phyloP scores from a whole-genome alignment of 2,888 invertebrate genomes.

The Tenthredo livida region DNA sequence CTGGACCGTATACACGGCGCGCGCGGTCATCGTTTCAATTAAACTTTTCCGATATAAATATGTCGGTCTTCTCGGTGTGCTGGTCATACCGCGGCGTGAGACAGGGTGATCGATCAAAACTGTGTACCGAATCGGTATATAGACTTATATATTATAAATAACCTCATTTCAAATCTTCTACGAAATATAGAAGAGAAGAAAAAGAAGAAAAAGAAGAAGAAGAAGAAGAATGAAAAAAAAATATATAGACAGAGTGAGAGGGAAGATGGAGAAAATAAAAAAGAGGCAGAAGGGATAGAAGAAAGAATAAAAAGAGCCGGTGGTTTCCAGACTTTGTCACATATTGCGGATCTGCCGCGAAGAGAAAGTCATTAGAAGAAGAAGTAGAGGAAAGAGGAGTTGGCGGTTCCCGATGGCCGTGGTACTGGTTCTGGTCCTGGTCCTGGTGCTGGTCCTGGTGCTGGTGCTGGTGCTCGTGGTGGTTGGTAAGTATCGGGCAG shows the following conservation, averaged over 20 bases:
- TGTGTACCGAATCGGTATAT: background rate
- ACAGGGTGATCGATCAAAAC: conserved; percentile 36
- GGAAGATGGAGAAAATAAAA: background rate
- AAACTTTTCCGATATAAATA: conserved; percentile 31
- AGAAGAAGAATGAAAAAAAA: background rate
- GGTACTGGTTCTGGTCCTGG: background rate
- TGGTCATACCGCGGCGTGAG: background rate
- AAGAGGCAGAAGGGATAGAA: background rate
- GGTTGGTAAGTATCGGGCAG: conserved; percentile 49
- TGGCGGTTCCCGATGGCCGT: background rate
- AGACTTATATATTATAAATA: background rate
- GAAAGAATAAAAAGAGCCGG: background rate
- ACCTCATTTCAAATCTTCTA: conserved; percentile 18
- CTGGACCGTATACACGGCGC: too few relatives aligned
- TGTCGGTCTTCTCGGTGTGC: background rate
- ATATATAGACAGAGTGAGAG: background rate
- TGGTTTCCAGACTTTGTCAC: conserved; percentile 47
- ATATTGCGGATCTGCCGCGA: conserved; percentile 39
- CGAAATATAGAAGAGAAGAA: background rate
- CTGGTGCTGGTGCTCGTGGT: background rate
- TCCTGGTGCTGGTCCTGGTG: background rate
- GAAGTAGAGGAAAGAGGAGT: conserved; percentile 16
- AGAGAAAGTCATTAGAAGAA: conserved; percentile 54
- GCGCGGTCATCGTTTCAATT: conserved; percentile 29
- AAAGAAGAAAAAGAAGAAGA: too few relatives aligned